phyloP scores from a whole-genome alignment of 2,888 invertebrate species.

The Nemapogon koenigi region DNA sequence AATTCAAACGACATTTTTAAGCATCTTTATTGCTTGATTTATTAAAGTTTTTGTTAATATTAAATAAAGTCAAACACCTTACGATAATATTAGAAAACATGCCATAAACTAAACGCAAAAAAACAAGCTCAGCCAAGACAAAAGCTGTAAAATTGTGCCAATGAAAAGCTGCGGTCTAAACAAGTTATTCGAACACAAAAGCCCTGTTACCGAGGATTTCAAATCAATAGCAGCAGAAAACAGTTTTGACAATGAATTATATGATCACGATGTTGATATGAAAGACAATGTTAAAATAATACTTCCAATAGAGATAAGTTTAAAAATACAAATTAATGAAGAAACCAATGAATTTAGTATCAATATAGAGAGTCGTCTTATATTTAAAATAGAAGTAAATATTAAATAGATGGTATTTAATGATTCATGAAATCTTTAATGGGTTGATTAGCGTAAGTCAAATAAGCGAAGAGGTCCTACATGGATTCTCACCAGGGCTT shows the following conservation, averaged over 20 bases:
- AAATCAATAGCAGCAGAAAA: not conserved
- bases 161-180: slow-evolving; percentile 28
- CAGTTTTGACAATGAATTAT: not conserved
- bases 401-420: no score
- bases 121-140: slow-evolving; percentile 56
- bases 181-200: not conserved
- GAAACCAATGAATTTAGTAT: no score
- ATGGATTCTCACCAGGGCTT: slow-evolving; percentile 65
- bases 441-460: not conserved
- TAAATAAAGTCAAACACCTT: no score
- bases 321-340: no score
- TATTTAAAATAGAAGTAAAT: no score
- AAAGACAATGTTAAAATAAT: not conserved
- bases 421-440: not conserved
- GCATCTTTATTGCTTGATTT: no score
- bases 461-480: not conserved
- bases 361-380: no score
- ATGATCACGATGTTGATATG: not conserved
- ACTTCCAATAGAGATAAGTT: no score
- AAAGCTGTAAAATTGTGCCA: slow-evolving; percentile 46
- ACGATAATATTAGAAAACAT: no score
- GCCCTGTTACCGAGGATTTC: not conserved
- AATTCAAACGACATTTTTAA: no score
- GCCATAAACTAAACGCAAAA: slow-evolving; percentile 46
- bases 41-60: no score